Percentiles rank a stretch among this genome's conserved stretches.
Conservation (phyloP, 2,888 invertebrate species). For the Ctena decussata region DNA sequence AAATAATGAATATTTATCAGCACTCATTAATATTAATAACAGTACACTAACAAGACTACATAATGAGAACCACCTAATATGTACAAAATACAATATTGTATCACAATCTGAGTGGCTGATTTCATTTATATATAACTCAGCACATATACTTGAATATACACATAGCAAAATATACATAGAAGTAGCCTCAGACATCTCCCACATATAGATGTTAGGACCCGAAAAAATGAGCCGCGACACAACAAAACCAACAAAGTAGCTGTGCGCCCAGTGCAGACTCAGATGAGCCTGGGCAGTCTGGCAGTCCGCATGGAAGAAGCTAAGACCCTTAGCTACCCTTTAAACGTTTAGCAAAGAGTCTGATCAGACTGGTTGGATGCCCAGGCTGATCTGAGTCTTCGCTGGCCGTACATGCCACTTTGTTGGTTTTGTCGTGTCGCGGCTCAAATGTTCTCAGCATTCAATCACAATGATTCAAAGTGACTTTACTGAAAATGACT, state of each 20-base stretch:
- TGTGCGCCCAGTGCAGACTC: no score
- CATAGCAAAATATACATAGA: conserved; percentile 6
- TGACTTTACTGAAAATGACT: no score
- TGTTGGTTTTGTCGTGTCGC: no score
- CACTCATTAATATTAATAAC: conserved; percentile 7
- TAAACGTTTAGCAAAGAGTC: no score
- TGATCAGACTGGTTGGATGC: no score
- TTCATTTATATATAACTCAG: not conserved
- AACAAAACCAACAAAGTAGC: no score
- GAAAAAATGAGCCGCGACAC: no score
- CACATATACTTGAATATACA: conserved; percentile 11
- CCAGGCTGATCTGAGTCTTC: no score
- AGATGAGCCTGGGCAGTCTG: no score
- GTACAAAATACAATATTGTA: conserved; percentile 2
- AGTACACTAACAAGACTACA: conserved; percentile 1
- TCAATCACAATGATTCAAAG: not conserved
- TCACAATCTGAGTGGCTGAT: conserved; percentile 1
- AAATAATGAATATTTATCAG: not conserved
- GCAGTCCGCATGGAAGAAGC: no score
- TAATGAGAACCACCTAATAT: conserved; percentile 8
- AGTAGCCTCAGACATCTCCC: not conserved
- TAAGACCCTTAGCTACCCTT: no score
- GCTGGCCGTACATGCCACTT: no score
- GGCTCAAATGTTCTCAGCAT: not conserved
- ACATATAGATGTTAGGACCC: not conserved